Conservation (phyloP, 2,113 vertebrate species). For the Nematolebias whitei region DNA sequence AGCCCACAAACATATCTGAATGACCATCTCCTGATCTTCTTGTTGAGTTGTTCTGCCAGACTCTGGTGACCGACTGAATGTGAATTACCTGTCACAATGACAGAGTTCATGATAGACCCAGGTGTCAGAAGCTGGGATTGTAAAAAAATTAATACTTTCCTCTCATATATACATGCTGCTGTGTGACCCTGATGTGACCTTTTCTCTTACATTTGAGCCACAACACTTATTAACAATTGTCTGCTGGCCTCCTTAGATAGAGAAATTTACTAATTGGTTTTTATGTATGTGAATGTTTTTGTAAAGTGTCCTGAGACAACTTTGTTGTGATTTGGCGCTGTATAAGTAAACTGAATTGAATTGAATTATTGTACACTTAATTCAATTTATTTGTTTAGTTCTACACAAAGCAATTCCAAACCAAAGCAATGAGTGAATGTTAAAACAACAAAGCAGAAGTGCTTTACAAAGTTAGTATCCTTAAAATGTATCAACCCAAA, state of each 20-base stretch:
- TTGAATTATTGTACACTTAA: no score
- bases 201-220: conserved; percentile 3
- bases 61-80: conserved; percentile 23
- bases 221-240: neutral
- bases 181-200: neutral
- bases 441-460: neutral
- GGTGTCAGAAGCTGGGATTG: neutral
- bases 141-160: conserved; percentile 26
- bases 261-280: no score
- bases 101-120: conserved; percentile 10
- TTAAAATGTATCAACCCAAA: no score
- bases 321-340: no score
- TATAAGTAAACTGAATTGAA: no score
- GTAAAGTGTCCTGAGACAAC: no score
- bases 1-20: conserved; percentile 35
- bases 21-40: conserved; percentile 41
- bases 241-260: no score
- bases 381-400: no score
- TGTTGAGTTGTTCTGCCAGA: conserved; percentile 16
- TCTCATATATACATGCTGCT: conserved; percentile 4
- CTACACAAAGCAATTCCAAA: neutral
- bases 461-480: neutral
- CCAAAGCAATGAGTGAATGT: neutral
- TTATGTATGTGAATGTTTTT: no score
- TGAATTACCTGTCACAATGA: conserved; percentile 33